These are phyloP conservation scores for Cryptotis parvus DNA, from an alignment of 2,113 vertebrate species.

Conservation along the genomic window DNA sequence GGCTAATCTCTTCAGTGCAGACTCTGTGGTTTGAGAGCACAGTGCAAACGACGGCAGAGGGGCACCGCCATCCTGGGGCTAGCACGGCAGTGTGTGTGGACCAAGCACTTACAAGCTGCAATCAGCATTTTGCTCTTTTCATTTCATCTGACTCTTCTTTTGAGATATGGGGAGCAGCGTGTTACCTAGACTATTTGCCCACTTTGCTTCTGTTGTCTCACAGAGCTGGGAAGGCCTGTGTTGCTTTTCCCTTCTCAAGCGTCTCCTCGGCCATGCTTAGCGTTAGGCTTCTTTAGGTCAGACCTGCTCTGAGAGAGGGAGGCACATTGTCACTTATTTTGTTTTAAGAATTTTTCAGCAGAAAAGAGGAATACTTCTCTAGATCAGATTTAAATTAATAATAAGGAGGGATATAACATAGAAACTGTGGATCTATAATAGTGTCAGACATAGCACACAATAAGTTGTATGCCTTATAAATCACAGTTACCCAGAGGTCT, in stretches of 20 bases:
- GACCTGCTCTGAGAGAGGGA: neutral
- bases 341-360: neutral
- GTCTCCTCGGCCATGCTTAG: neutral
- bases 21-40: neutral
- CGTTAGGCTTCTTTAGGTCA: neutral
- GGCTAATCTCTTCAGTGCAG: neutral
- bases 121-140: neutral
- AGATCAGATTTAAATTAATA: constrained; percentile 30
- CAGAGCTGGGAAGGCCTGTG: neutral
- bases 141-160: neutral
- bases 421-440: neutral
- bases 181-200: neutral
- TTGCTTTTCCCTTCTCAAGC: neutral
- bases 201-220: neutral
- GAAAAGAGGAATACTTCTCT: constrained; percentile 3
- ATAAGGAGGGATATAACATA: neutral
- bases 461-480: neutral
- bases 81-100: neutral
- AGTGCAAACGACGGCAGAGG: neutral
- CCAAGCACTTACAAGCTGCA: neutral
- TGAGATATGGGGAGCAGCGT: neutral
- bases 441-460: neutral
- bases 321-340: neutral
- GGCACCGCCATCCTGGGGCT: neutral
- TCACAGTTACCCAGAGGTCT: neutral